These are phyloP conservation scores for Branchinecta sandiegonensis DNA, from an alignment of 2,888 invertebrate species.

Conservation along the genomic window DNA sequence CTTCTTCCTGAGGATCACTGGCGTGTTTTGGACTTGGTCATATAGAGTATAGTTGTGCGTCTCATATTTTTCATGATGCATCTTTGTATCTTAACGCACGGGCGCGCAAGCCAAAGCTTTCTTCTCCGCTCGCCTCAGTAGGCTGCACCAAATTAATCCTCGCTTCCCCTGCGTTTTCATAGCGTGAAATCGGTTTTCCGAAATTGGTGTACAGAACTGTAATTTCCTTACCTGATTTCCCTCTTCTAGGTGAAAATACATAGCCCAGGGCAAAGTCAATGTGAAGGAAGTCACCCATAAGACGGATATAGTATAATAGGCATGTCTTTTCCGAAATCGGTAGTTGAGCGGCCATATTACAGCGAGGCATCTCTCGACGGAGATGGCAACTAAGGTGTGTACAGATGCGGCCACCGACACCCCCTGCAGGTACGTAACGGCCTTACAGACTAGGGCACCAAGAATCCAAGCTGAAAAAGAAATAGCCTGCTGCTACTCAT, in stretches of 20 bases:
- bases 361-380: slow-evolving; percentile 40
- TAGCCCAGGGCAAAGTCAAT: slow-evolving; percentile 40
- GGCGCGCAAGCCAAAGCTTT: no score
- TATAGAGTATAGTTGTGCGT: no score
- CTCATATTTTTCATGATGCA: no score
- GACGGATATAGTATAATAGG: slow-evolving; percentile 35
- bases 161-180: no score
- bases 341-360: slow-evolving; percentile 39
- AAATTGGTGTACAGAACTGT: no score
- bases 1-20: no score
- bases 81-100: no score
- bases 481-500: slow-evolving; percentile 23
- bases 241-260: slow-evolving; percentile 35
- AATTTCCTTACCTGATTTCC: neutral
- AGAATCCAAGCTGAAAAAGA: slow-evolving; percentile 41
- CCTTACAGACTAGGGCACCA: slow-evolving; percentile 42
- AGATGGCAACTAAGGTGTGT: slow-evolving; percentile 43
- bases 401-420: slow-evolving; percentile 44
- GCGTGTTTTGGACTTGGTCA: no score
- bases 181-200: no score
- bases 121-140: no score
- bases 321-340: slow-evolving; percentile 36
- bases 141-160: no score
- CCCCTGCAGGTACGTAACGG: slow-evolving; percentile 43
- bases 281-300: slow-evolving; percentile 39